Base-by-base conservation (phyloP, 1,140 invertebrate genomes). In the Ctenoplectra terminalis region DNA sequence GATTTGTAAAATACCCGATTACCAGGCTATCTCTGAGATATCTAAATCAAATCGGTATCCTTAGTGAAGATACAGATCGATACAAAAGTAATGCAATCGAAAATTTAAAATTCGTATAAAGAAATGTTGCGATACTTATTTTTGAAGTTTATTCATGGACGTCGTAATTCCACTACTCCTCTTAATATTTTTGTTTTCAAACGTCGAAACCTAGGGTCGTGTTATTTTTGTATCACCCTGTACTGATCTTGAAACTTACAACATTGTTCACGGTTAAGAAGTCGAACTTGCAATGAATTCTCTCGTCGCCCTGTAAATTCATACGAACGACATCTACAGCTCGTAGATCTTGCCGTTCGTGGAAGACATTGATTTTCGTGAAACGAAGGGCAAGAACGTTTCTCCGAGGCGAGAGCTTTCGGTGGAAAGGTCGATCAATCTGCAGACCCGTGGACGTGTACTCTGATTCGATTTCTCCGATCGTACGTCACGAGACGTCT, bases 401-500 rank as follows among this genome's bases (percentile, higher is more conserved):
- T 15, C 17, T n/a, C 13, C n/a, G 11, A 31, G n/a, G 26, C 26
- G 34, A 20, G 48, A 58, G 48, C 50, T 61, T 46, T 72, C 56
- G n/a, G 29, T 15, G 23, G 56, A 50, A 63, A 58, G 67, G 56
- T 63, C 43, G 48, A 79, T 72, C 77, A 61, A 79, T 72, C 67
- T 46, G 43, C n/a, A 52, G 54, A 43, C n/a, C 34, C 56, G 20
- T 52, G 46, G 56, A 72, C 77, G 56, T 71, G 50, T 79, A 70
- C 56, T 79, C 34, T 26, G 69, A 71, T 79, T 79, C 67, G 56
- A 72, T 79, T 79, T 79, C 77, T 52, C 77, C 56, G 71, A 81
- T 74, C 66, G 70, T 81, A 79, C 78, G 70, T 81, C 60, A 81
- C 78, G 71, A 73, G 46, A 58, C 70, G 48, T 63, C 60, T 20